A percentile compares a stretch with the other conserved stretches of the same genome.
Conservation (phyloP, 2,797 vertebrate species). For the Lemur catta region DNA sequence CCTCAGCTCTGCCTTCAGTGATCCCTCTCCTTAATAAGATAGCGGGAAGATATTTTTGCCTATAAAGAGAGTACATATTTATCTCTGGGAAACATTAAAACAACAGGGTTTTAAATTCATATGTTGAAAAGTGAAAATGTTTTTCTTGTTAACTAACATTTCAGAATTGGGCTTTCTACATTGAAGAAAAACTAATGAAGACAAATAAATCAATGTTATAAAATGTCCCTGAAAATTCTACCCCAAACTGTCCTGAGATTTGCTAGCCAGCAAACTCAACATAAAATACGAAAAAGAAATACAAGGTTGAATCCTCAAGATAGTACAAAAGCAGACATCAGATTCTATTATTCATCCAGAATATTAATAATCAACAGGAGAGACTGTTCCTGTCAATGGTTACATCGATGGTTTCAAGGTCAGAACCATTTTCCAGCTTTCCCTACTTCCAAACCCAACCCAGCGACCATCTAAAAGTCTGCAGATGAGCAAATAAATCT, state of each 20-base stretch:
- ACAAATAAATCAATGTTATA: slow-evolving; percentile 41
- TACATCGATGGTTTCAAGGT: background rate
- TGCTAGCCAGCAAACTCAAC: slow-evolving; percentile 8
- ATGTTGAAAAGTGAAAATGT: slow-evolving; percentile 40
- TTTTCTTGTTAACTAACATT: slow-evolving; percentile 50
- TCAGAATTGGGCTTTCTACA: slow-evolving; percentile 32
- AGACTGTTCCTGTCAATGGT: background rate
- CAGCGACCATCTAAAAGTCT: background rate
- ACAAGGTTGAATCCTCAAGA: background rate
- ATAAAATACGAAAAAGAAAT: background rate
- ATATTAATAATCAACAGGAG: background rate
- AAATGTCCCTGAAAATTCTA: slow-evolving; percentile 26
- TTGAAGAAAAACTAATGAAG: slow-evolving; percentile 47
- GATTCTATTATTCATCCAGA: background rate
- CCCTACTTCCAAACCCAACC: background rate
- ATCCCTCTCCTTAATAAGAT: background rate
- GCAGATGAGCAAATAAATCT: background rate
- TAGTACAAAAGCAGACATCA: background rate
- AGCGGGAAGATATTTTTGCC: background rate
- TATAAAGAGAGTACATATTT: slow-evolving; percentile 32
- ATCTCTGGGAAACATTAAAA: slow-evolving; percentile 43
- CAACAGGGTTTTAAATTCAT: slow-evolving; percentile 38
- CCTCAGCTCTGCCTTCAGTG: background rate
- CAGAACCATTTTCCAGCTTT: background rate
- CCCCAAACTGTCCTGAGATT: slow-evolving; percentile 4